A percentile compares a stretch with the other conserved stretches of the same genome.
Conservation (phyloP, 2,888 invertebrate genomes). For the Amiota communis region DNA sequence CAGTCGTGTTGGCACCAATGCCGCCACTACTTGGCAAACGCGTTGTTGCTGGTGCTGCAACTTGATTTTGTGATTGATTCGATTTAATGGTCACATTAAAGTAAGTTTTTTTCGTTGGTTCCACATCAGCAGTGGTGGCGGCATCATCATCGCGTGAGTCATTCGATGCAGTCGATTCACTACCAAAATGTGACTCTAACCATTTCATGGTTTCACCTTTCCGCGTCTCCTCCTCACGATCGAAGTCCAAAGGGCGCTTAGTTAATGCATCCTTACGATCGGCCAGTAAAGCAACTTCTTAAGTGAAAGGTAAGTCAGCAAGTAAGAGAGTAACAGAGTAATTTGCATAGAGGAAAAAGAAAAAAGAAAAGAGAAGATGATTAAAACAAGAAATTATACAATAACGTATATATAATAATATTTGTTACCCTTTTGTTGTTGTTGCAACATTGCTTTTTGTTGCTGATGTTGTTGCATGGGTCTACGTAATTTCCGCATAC, state of each 20-base stretch:
- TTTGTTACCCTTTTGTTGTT: conserved; percentile 74
- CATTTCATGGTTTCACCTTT: conserved; percentile 93
- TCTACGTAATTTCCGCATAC: conserved; percentile 80
- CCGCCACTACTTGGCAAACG: conserved; percentile 52
- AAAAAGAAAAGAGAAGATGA: not conserved
- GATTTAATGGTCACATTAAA: conserved; percentile 86
- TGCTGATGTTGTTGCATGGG: conserved; percentile 73
- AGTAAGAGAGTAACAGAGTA: too few species aligned
- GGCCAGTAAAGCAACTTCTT: conserved; percentile 72
- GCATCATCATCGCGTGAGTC: conserved; percentile 73
- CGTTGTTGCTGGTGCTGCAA: not conserved
- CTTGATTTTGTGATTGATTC: conserved; percentile 60
- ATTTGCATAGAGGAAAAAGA: not conserved
- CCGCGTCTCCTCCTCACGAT: conserved; percentile 90
- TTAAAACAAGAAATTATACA: not conserved
- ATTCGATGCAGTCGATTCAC: conserved; percentile 86
- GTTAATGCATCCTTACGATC: conserved; percentile 88
- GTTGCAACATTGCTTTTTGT: conserved; percentile 69
- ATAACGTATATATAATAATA: too few species aligned
- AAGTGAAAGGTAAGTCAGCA: not conserved
- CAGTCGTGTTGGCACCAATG: conserved; percentile 64
- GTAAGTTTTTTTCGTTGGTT: conserved; percentile 81
- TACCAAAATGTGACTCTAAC: conserved; percentile 92
- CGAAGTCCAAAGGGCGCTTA: conserved; percentile 86
- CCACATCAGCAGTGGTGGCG: conserved; percentile 72